Evolutionary conservation across 2,797 vertebrate genomes (phyloP).

Genomic region (Crocodylus rhombifer): DNA sequence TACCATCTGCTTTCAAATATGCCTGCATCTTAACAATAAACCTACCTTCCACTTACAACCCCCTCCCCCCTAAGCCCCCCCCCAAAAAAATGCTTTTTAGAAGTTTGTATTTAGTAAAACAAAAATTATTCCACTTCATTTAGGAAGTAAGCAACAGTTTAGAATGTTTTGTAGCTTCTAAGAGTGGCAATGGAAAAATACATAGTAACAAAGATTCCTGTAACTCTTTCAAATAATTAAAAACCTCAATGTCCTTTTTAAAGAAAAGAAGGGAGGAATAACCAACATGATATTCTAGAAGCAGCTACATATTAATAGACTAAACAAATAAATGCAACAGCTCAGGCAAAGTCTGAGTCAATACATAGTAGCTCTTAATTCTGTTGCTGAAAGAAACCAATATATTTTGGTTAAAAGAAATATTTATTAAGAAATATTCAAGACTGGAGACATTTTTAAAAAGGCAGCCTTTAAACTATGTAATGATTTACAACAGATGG

Average conservation of each 20-base stretch:
- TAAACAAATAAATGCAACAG: neutral
- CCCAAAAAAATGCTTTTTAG: neutral
- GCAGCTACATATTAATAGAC: neutral
- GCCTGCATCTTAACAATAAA: neutral
- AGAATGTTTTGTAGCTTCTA: neutral
- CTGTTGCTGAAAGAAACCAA: neutral
- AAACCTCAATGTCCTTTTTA: neutral
- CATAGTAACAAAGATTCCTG: neutral
- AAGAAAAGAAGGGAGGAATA: neutral
- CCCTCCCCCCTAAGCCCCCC: too few relatives aligned
- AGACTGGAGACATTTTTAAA: neutral
- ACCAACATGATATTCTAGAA: neutral
- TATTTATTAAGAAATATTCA: neutral
- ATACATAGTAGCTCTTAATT: neutral
- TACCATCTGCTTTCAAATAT: neutral
- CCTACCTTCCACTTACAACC: too few relatives aligned
- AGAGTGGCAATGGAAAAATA: slow-evolving; percentile 6
- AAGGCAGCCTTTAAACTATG: slow-evolving; percentile 14
- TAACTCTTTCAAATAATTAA: neutral
- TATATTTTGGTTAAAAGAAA: neutral
- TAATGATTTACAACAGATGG: neutral
- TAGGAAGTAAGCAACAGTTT: neutral
- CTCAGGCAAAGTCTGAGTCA: slow-evolving; percentile 6
- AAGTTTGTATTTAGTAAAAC: neutral
- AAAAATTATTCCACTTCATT: neutral